Evolutionary conservation across 2,797 vertebrate species (phyloP).

Genomic region (Tachyglossus aculeatus): DNA sequence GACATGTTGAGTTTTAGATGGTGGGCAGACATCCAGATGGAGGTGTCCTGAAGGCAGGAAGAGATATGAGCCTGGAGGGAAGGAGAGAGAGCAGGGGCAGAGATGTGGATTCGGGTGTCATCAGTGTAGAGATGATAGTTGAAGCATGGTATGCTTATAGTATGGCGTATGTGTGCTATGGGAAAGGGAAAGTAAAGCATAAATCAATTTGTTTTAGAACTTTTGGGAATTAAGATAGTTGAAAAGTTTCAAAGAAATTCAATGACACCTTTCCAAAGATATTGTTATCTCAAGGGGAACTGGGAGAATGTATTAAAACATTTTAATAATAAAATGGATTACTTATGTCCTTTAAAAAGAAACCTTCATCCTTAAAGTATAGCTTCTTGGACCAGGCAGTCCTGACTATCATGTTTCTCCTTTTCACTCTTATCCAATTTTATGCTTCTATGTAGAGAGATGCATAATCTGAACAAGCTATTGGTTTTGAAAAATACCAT

Average conservation of each 20-base stretch:
- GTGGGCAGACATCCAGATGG: too few relatives aligned
- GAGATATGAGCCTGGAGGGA: too few relatives aligned
- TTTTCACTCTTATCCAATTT: slow-evolving; percentile 31
- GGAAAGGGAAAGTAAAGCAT: slow-evolving; percentile 21
- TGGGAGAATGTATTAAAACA: slow-evolving; percentile 34
- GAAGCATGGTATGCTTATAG: too few relatives aligned
- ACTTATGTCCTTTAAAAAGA: slow-evolving; percentile 16
- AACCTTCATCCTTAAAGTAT: slow-evolving; percentile 17
- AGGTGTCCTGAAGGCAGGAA: too few relatives aligned
- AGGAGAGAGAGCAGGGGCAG: too few relatives aligned
- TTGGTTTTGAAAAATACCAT: too few relatives aligned
- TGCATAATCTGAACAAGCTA: too few relatives aligned
- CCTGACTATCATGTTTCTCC: slow-evolving; percentile 32
- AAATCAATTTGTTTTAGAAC: slow-evolving; percentile 15
- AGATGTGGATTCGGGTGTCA: too few relatives aligned
- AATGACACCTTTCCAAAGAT: slow-evolving; percentile 20
- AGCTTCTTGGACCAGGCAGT: slow-evolving; percentile 1
- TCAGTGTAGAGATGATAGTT: too few relatives aligned
- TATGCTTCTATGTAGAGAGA: slow-evolving; percentile 18
- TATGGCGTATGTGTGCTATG: too few relatives aligned
- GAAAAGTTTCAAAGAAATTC: slow-evolving; percentile 27
- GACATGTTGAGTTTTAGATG: too few relatives aligned
- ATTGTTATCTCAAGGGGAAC: slow-evolving; percentile 33
- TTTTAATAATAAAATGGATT: slow-evolving; percentile 54
- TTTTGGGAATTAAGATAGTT: slow-evolving; percentile 29